phyloP scores from a whole-genome alignment of 2,113 vertebrate genomes.

The Delphinapterus leucas region DNA sequence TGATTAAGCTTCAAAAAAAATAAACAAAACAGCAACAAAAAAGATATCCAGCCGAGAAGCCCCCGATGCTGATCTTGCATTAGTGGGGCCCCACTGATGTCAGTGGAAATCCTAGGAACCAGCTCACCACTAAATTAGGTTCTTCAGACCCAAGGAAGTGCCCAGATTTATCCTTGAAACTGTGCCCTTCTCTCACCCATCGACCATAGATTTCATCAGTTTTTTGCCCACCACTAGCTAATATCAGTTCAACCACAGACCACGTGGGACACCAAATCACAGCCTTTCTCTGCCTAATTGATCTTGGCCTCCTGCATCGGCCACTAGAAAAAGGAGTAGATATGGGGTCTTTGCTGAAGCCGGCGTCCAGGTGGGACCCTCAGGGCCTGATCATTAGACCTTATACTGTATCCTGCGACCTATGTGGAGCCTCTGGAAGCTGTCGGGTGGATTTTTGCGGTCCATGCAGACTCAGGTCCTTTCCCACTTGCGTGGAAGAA shows the following conservation, averaged over 20 bases:
- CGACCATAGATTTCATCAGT: not conserved
- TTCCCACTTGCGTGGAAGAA: not conserved
- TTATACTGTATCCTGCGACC: not conserved
- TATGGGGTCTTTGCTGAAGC: not conserved
- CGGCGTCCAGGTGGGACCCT: not conserved
- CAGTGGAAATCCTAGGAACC: not conserved
- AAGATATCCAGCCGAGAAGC: too few relatives aligned
- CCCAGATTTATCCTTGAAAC: not conserved
- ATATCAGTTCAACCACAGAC: not conserved
- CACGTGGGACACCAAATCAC: not conserved
- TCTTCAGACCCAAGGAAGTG: not conserved
- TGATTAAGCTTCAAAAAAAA: not conserved
- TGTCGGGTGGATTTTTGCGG: not conserved
- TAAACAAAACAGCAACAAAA: not conserved
- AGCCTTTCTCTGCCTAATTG: not conserved
- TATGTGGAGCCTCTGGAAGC: not conserved
- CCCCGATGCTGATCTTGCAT: accelerated
- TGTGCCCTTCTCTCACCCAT: not conserved
- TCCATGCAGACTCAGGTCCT: not conserved
- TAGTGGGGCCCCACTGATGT: accelerated
- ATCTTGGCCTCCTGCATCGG: not conserved
- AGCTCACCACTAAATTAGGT: not conserved
- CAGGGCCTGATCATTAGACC: not conserved
- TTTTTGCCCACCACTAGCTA: not conserved
- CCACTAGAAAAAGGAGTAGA: not conserved